phyloP scores from a whole-genome alignment of 2,888 invertebrate genomes.

The Orthosia gracilis region DNA sequence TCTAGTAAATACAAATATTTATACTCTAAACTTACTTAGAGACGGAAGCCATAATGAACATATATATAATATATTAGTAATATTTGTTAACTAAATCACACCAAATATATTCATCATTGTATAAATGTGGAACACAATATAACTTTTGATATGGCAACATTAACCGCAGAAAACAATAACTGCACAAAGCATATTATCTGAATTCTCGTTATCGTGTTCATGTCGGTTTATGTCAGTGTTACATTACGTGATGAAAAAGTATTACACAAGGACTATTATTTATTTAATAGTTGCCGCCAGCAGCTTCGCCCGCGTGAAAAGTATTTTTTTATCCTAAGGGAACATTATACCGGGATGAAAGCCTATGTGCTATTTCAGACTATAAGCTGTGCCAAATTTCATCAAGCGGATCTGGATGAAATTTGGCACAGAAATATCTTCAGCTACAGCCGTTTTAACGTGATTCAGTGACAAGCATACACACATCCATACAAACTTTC shows the following conservation, averaged over 20 bases:
- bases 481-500: no score
- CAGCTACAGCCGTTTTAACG: no score
- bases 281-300: no score
- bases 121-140: conserved; percentile 1
- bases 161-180: background rate
- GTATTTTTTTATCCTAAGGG: no score
- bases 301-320: no score
- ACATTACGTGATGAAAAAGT: background rate
- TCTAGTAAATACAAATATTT: background rate
- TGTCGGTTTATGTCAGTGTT: background rate
- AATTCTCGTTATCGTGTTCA: background rate
- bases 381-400: no score
- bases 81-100: background rate
- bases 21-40: background rate
- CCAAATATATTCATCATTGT: background rate
- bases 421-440: no score
- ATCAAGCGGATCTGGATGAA: no score
- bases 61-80: no score
- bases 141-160: conserved; percentile 1
- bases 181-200: background rate
- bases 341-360: no score
- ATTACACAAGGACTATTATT: background rate
- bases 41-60: background rate
- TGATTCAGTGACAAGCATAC: no score
- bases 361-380: no score